Evolutionary conservation across 2,797 vertebrate genomes (phyloP).

Genomic region (Gymnoscopelus microlampas): DNA sequence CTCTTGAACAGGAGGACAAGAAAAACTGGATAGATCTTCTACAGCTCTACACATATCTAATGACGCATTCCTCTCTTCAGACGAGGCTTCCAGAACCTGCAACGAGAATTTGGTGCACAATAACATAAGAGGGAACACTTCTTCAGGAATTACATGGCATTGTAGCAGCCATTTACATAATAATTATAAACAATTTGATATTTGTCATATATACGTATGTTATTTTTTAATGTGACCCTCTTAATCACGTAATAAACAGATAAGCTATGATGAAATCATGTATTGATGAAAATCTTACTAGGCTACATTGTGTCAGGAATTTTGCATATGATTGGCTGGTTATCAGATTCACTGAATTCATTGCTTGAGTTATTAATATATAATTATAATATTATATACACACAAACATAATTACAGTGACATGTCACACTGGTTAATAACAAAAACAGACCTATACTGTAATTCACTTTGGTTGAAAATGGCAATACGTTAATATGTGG

Average conservation of each 20-base stretch:
- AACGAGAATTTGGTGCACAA: conserved; percentile 11
- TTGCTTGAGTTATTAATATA: no score
- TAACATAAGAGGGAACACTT: not conserved
- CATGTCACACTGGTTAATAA: not conserved
- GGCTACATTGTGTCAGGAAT: not conserved
- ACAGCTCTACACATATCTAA: conserved; percentile 34
- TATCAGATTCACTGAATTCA: not conserved
- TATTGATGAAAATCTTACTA: no score
- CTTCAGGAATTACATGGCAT: not conserved
- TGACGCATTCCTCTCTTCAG: not conserved
- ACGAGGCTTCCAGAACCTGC: conserved; percentile 37
- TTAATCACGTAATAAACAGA: no score
- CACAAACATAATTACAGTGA: not conserved
- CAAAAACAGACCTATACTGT: not conserved
- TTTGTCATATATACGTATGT: no score
- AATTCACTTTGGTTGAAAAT: not conserved
- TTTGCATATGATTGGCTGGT: not conserved
- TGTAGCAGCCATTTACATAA: not conserved
- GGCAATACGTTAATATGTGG: not conserved
- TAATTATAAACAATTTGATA: not conserved
- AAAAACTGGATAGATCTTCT: not conserved
- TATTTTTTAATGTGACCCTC: no score
- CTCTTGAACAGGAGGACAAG: conserved; percentile 64
- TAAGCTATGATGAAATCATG: no score
- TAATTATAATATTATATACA: no score